Percentiles rank a stretch among this genome's conserved stretches.
phyloP scores from a whole-genome alignment of 2,888 invertebrate genomes.

The Drosophila fungiperda region DNA sequence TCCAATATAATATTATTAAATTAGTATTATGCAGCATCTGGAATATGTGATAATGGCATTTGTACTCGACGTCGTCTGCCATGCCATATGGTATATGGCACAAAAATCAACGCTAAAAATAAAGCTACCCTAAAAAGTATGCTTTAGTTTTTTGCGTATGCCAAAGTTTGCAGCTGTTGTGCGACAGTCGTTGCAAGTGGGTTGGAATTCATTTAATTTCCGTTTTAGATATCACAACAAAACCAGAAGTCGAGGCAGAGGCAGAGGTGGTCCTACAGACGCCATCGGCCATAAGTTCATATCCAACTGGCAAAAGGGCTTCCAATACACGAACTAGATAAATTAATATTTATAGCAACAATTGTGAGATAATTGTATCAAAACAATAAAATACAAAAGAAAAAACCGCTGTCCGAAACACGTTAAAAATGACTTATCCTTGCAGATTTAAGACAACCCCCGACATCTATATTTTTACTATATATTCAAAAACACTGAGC shows the following conservation, averaged over 20 bases:
- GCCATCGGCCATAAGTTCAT: background rate
- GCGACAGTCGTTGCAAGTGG: constrained; percentile 9
- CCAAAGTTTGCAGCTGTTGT: constrained; percentile 8
- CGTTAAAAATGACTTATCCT: background rate
- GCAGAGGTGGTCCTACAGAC: background rate
- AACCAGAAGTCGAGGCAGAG: background rate
- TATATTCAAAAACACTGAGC: background rate
- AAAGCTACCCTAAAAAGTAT: constrained; percentile 54
- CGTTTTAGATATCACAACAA: constrained; percentile 35
- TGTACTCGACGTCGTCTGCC: constrained; percentile 2
- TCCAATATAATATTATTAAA: background rate
- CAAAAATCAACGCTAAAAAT: constrained; percentile 6
- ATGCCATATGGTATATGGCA: constrained; percentile 1
- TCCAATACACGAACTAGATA: background rate
- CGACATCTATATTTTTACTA: background rate
- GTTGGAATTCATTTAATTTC: constrained; percentile 55
- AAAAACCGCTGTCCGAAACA: background rate
- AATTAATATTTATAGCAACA: background rate
- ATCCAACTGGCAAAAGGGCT: background rate
- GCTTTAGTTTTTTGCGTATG: constrained; percentile 44
- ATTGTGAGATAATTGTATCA: background rate
- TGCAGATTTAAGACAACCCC: background rate
- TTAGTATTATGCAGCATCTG: constrained; percentile 10
- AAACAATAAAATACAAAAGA: background rate
- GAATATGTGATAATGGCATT: constrained; percentile 5